phyloP scores from a whole-genome alignment of 1,140 invertebrate genomes.

The Melitaea cinxia region DNA sequence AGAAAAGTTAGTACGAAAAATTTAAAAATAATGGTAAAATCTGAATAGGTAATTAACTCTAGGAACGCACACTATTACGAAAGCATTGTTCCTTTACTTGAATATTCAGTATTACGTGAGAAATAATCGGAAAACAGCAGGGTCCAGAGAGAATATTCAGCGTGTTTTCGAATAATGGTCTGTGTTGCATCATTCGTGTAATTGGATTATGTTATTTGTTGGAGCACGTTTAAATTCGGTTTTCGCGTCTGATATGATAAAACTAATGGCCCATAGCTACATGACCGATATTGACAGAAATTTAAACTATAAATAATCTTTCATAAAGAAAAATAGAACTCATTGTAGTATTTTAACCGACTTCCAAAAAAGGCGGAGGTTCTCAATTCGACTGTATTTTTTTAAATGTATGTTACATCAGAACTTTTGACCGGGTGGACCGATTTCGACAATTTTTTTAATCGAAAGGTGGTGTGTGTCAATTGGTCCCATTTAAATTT shows the following conservation, averaged over 20 bases:
- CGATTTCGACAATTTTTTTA: too few relatives aligned
- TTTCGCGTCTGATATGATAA: conserved; percentile 6
- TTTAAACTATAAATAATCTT: too few relatives aligned
- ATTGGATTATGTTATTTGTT: conserved; percentile 26
- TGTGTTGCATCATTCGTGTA: conserved; percentile 32
- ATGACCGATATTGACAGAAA: neutral
- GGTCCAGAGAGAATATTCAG: conserved; percentile 33
- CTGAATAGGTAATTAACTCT: conserved; percentile 61
- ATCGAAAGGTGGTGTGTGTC: too few relatives aligned
- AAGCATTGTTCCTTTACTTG: conserved; percentile 38
- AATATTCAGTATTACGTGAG: conserved; percentile 52
- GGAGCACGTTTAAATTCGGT: conserved; percentile 5
- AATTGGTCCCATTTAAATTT: too few relatives aligned
- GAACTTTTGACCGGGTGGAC: too few relatives aligned
- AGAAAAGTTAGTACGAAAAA: neutral
- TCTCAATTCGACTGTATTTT: too few relatives aligned
- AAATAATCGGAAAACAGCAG: conserved; percentile 60
- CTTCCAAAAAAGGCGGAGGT: too few relatives aligned
- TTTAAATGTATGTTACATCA: too few relatives aligned
- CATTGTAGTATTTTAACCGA: too few relatives aligned
- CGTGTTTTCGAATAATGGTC: conserved; percentile 35
- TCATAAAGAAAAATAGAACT: too few relatives aligned
- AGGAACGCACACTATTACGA: conserved; percentile 27
- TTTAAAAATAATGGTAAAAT: conserved; percentile 43
- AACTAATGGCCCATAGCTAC: neutral